Evolutionary conservation across 2,888 invertebrate species (phyloP).

Genomic region (Dryobotodes eremita): DNA sequence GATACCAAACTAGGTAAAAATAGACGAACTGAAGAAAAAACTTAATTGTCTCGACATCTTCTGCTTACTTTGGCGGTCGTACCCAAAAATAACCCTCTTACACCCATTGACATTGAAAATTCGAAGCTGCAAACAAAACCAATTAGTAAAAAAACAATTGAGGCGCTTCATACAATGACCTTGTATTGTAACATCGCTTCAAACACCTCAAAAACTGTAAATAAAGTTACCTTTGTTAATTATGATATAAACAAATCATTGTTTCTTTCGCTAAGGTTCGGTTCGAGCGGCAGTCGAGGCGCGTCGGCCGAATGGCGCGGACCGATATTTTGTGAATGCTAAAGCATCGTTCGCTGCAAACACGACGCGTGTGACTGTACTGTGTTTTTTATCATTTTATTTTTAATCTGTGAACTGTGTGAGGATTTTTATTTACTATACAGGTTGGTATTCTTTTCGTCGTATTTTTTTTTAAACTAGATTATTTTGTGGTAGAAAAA

Average conservation of each 20-base stretch:
- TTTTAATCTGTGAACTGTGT: conserved; percentile 80
- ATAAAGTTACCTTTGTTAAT: conserved; percentile 64
- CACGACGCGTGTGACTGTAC: conserved; percentile 83
- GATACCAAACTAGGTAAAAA: neutral
- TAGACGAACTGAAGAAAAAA: neutral
- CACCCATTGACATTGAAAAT: conserved; percentile 59
- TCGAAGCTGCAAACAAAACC: conserved; percentile 28
- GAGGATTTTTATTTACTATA: conserved; percentile 79
- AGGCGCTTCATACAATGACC: conserved; percentile 47
- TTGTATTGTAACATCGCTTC: conserved; percentile 42
- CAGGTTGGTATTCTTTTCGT: conserved; percentile 77
- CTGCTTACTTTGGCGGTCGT: neutral
- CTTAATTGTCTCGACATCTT: neutral
- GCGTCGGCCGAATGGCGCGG: conserved; percentile 82
- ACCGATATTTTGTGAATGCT: conserved; percentile 67
- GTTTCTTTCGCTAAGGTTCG: conserved; percentile 54
- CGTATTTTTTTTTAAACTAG: conserved; percentile 7
- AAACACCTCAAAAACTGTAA: conserved; percentile 49
- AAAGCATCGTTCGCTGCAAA: conserved; percentile 52
- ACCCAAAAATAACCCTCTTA: conserved; percentile 37
- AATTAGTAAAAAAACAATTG: conserved; percentile 51
- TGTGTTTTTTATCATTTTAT: conserved; percentile 78
- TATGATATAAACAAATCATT: conserved; percentile 69
- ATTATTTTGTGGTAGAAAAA: conserved; percentile 35
- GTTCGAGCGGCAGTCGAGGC: conserved; percentile 75